Conservation (phyloP, 1,140 invertebrate species). For the Zaprionus taronus region DNA sequence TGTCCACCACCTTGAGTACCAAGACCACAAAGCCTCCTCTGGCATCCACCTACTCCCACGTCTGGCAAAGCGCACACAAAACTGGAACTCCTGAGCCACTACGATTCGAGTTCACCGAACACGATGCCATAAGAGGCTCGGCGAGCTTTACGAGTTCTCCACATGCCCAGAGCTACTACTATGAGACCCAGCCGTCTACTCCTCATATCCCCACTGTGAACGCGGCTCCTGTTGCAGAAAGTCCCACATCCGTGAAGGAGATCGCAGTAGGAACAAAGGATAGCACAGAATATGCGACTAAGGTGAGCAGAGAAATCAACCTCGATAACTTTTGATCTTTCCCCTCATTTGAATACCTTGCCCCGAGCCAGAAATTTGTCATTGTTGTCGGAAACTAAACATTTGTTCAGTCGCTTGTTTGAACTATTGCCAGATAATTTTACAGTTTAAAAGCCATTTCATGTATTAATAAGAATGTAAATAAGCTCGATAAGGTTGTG, state of each 20-base stretch:
- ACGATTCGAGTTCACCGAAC: constrained; percentile 80
- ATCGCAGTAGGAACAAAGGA: constrained; percentile 55
- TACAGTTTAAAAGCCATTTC: constrained; percentile 10
- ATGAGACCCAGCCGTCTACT: constrained; percentile 55
- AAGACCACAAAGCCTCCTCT: constrained; percentile 43
- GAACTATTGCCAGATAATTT: constrained; percentile 11
- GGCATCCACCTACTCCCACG: constrained; percentile 39
- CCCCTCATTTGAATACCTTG: constrained; percentile 1
- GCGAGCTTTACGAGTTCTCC: constrained; percentile 69
- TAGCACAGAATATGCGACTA: constrained; percentile 24
- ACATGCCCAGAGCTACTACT: constrained; percentile 51
- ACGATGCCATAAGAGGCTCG: constrained; percentile 68
- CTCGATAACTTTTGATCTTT: constrained; percentile 4
- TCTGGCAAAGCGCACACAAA: constrained; percentile 42
- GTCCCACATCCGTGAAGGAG: constrained; percentile 54
- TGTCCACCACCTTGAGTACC: constrained; percentile 49
- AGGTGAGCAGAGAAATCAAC: constrained; percentile 41
- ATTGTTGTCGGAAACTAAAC: constrained; percentile 20
- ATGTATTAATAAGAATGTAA: constrained; percentile 23
- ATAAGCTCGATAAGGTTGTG: constrained; percentile 23
- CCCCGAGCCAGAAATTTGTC: not conserved
- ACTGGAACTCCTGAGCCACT: constrained; percentile 67
- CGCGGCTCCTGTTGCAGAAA: constrained; percentile 14
- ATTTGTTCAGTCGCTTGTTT: constrained; percentile 2
- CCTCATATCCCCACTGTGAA: constrained; percentile 35